A percentile compares a stretch with the other conserved stretches of the same genome.
Evolutionary conservation across 1,140 invertebrate genomes (phyloP).

Genomic region (Chionoecetes opilio): DNA sequence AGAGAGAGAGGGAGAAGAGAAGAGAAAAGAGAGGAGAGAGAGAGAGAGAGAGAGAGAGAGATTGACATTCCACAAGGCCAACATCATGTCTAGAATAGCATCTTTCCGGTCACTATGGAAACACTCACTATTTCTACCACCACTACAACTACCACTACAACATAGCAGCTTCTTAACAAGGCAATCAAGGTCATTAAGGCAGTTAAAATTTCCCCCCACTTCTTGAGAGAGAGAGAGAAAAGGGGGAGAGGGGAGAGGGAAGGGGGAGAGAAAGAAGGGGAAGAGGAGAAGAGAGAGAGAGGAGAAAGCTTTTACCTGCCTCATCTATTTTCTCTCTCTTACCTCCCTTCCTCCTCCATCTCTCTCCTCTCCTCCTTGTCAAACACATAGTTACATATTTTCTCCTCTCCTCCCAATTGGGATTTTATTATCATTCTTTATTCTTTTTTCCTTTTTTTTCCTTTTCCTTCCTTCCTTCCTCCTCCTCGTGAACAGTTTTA

Average conservation of each 20-base stretch:
- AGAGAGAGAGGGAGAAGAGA: not conserved
- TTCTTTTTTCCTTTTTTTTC: too few species aligned
- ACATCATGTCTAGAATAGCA: not conserved
- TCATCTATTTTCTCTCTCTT: not conserved
- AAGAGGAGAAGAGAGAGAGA: not conserved
- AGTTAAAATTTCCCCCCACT: too few species aligned
- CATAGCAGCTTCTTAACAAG: too few species aligned
- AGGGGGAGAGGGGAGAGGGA: too few species aligned
- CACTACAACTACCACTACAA: too few species aligned
- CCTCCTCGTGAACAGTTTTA: too few species aligned
- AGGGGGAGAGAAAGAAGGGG: not conserved
- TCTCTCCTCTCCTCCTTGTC: slow-evolving; percentile 25
- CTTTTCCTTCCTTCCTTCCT: too few species aligned
- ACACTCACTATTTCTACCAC: not conserved
- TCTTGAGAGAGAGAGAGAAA: not conserved
- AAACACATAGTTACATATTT: not conserved
- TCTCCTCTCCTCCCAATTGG: too few species aligned
- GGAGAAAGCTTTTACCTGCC: not conserved
- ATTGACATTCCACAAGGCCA: not conserved
- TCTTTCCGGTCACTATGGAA: not conserved
- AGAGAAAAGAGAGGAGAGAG: not conserved
- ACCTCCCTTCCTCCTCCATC: not conserved
- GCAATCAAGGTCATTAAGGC: too few species aligned
- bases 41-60: slow-evolving; percentile 27
- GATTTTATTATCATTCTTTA: too few species aligned